phyloP scores from a whole-genome alignment of 2,888 invertebrate species.

The Lacanobia oleracea region DNA sequence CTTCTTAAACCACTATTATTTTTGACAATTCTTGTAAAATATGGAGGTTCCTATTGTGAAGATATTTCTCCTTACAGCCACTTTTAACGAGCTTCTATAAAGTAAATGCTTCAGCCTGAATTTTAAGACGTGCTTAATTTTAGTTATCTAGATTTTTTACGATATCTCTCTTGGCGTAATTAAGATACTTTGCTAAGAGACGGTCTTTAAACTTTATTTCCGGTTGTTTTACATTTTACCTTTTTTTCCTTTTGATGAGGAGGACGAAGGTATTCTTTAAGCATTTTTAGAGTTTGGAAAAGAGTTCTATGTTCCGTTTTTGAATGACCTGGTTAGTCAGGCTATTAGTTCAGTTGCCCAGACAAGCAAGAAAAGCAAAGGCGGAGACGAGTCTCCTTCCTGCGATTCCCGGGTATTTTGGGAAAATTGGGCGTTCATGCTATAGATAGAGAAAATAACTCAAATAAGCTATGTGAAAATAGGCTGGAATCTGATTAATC shows the following conservation, averaged over 20 bases:
- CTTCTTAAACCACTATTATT: neutral
- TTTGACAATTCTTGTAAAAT: neutral
- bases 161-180: slow-evolving; percentile 53
- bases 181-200: slow-evolving; percentile 51
- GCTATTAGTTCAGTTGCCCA: neutral
- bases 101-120: slow-evolving; percentile 43
- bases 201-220: slow-evolving; percentile 53
- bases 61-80: slow-evolving; percentile 11
- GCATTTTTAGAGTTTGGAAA: too few relatives aligned
- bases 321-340: neutral
- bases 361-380: neutral
- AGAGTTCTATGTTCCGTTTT: too few relatives aligned
- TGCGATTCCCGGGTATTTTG: neutral
- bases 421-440: neutral
- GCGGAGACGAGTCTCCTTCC: neutral
- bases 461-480: neutral
- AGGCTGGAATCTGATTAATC: neutral
- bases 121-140: slow-evolving; percentile 56
- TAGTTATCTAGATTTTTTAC: slow-evolving; percentile 62
- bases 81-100: slow-evolving; percentile 52
- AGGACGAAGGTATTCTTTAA: neutral
- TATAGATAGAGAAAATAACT: neutral
- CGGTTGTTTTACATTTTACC: slow-evolving; percentile 30
- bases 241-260: neutral
- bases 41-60: neutral